Evolutionary conservation across 2,888 invertebrate species (phyloP).

Genomic region (Stramonita haemastoma): DNA sequence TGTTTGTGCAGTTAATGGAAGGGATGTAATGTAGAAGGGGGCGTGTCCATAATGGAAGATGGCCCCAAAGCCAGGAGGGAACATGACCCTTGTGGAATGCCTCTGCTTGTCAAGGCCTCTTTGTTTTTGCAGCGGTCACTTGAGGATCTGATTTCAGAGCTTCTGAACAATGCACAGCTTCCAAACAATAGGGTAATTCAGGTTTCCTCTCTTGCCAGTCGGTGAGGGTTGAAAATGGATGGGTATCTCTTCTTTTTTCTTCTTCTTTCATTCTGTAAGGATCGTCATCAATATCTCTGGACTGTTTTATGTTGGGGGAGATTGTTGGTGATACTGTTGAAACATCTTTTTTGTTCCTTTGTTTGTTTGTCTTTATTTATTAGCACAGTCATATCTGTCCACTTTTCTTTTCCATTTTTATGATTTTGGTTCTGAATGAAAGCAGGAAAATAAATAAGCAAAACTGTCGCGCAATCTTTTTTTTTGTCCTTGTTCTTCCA

Average conservation of each 20-base stretch:
- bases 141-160: constrained; percentile 18
- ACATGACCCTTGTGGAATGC: neutral
- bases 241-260: neutral
- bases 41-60: neutral
- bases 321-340: too few species aligned
- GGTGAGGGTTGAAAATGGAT: neutral
- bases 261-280: neutral
- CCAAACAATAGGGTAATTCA: neutral
- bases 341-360: neutral
- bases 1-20: too few species aligned
- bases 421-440: neutral
- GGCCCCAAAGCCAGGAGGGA: neutral
- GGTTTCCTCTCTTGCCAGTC: neutral
- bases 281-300: too few species aligned
- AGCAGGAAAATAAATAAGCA: neutral
- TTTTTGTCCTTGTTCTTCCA: neutral
- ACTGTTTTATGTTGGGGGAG: too few species aligned
- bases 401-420: neutral
- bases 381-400: neutral
- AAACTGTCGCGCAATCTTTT: neutral
- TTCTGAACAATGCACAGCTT: neutral
- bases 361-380: neutral
- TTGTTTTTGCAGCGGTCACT: constrained; percentile 1
- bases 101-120: neutral
- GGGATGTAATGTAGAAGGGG: too few species aligned